Percentiles rank a stretch among this genome's conserved stretches.
Evolutionary conservation across 1,140 invertebrate species (phyloP).

Genomic region (Papilio xuthus): DNA sequence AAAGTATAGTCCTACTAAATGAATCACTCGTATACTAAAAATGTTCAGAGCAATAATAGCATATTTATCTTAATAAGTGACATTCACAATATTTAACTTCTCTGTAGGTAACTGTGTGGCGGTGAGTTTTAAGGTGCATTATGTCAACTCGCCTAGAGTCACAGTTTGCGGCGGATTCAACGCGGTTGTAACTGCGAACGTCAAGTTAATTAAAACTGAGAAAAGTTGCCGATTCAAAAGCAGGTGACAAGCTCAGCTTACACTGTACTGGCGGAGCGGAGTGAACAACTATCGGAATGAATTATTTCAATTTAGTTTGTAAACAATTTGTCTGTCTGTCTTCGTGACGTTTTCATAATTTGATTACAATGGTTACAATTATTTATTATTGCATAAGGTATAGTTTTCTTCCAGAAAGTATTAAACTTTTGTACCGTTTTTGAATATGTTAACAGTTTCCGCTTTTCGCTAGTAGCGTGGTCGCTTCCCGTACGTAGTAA

Average conservation of each 20-base stretch:
- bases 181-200: slow-evolving; percentile 72
- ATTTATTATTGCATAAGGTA: background rate
- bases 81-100: background rate
- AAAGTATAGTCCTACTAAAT: too few species aligned
- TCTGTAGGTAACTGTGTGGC: background rate
- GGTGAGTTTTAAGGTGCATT: slow-evolving; percentile 51
- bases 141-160: slow-evolving; percentile 39
- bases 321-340: too few species aligned
- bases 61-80: background rate
- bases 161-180: slow-evolving; percentile 64
- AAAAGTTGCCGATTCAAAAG: slow-evolving; percentile 77
- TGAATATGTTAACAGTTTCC: background rate
- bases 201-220: slow-evolving; percentile 79
- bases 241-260: slow-evolving; percentile 41
- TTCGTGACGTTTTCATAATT: too few species aligned
- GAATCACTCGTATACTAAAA: too few species aligned
- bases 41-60: too few species aligned
- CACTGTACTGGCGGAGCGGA: slow-evolving; percentile 44
- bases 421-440: background rate
- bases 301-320: background rate
- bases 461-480: slow-evolving; percentile 42
- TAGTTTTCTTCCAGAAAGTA: background rate
- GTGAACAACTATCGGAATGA: background rate
- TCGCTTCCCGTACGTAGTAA: slow-evolving; percentile 31
- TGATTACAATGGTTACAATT: too few species aligned